Base-by-base conservation (phyloP, 1,140 invertebrate species). In the Rhynchophorus ferrugineus region DNA sequence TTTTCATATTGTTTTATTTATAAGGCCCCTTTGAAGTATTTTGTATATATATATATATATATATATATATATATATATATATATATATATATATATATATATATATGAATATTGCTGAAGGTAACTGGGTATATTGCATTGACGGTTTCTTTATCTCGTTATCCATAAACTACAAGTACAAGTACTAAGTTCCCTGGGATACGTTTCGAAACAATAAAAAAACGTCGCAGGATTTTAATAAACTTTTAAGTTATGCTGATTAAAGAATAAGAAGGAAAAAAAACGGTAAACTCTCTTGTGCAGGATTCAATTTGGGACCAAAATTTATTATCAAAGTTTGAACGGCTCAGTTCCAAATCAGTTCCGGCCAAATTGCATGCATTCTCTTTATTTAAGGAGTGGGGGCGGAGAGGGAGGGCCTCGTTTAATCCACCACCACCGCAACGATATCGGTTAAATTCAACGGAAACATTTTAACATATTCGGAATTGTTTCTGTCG, bases 291-390 rank as follows among this genome's bases (percentile, higher is more conserved):
- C 19, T 17, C 5, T 11, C 21, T 43, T 24, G 11, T 9, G 20
- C 20, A 11, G 44, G 52, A 56, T 62, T 61, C 59, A 62, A 59
- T 61, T 58, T 54, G 42, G 38, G 48, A 44, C 52, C 36, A 44
- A 49, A 63, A 63, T 63, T 63, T 63, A 63, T 63, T 57, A 61
- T 63, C 56, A 58, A 63, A 63, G 54, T 63, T 63, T 60, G 61
- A 61, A 59, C 47, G 61, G 61, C 61, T 63, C 61, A 54, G 61
- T 63, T 59, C 59, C 53, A 59, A 63, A 61, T 63, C 59, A 60
- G 59, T 63, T 60, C n/a, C 54, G 44, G 57, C 57, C 58, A 61
- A 63, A 63, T 63, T 59, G 59, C 61, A 54, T 59, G 55, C 59
- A 63, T 63, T 62, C 61, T 63, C 61, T 61, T 63, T 61, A 61